Base-by-base conservation (phyloP, 2,888 invertebrate genomes). In the Pachymerium ferrugineum region DNA sequence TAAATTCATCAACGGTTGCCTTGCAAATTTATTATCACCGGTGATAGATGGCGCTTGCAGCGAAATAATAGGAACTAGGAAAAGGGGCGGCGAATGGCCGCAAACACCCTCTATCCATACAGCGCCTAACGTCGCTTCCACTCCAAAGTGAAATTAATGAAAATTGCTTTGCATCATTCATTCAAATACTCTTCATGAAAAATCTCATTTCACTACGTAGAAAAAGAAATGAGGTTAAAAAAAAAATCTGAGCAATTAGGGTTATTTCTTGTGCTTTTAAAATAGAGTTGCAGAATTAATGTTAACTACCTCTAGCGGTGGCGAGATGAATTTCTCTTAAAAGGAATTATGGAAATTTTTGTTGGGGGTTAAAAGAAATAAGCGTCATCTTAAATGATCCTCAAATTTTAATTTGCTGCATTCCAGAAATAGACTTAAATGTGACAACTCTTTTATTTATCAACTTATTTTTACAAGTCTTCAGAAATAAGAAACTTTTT, bases 1-100 rank as follows among this genome's bases (percentile, higher is more conserved):
- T 54, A 54, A 54, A 54, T 54, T 54, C 47, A 54, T 54, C 47
- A 54, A 54, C 47, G 47, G 47, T n/a, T 19, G 47, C 47, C 47
- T 54, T 22, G 47, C 47, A 54, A 54, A 54, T 54, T 54, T 54
- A 54, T 54, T 54, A 54, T 54, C 47, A 54, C 47, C 19, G 19
- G 19, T 54, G 47, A 54, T 54, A 54, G 47, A 54, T 54, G 47
- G 47, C 47, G 47, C 47, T 54, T 54, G 19, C 47, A 54, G 16
- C 19, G 16, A 19, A 54, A 54, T 54, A 54, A n/a, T 54, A 54
- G 47, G 47, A 22, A 54, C 47, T 22, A 54, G 19, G 47, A 54
- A 54, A 54, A 22, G 47, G 47, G 38, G 38, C 38, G 47, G 47
- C 8, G 19, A 19, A 54, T 54, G 47, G 47, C 47, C 47, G 47